Base-by-base conservation (phyloP, 2,113 vertebrate genomes). In the Rana temporaria region DNA sequence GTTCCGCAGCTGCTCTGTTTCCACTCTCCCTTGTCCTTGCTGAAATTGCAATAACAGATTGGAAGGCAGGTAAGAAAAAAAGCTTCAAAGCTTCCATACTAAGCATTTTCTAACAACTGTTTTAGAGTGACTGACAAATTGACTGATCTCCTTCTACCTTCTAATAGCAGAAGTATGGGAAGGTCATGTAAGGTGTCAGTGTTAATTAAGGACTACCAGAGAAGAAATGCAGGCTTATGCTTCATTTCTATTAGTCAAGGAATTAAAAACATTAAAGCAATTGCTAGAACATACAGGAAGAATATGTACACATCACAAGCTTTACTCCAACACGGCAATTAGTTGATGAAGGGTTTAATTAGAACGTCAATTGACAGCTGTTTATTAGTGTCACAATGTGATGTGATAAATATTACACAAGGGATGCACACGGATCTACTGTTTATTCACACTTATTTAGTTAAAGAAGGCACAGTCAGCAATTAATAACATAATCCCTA, bases 41-140 rank as follows among this genome's bases (percentile, higher is more conserved):
- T 34, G 30, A 65, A 63, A 63, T 3, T n/a, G 63, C 11, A 30
- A 15, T 42, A 69, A 22, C 32, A 14, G 11, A 70, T 12, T 12
- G 4, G 42, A 12, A 24, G 17, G 16, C 6, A 72, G 17, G 42
- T 48, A 48, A 48, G 42, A 48, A 12, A 74, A 60, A n/a, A 53
- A 78, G 53, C 12, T 66, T 55, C 17, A 65, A 66, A 65, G 60
- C 20, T n/a, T 7, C 56, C n/a, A n/a, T 34, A n/a, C 4, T n/a
- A 18, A 20, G n/a, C 15, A 24, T 53, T 7, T 66, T 78, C 3
- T 52, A 62, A 66, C 53, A 8, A 30, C 75, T 65, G 22, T 52
- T 55, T 65, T 19, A 78, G 15, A 26, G 9, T 52, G 22, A 66
- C 48, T 78, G 63, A 66, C 76, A 78, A n/a, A 66, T 30, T 78